These are phyloP conservation scores for Odontophorus gujanensis DNA, from an alignment of 2,113 vertebrate genomes.

Conservation along the genomic window DNA sequence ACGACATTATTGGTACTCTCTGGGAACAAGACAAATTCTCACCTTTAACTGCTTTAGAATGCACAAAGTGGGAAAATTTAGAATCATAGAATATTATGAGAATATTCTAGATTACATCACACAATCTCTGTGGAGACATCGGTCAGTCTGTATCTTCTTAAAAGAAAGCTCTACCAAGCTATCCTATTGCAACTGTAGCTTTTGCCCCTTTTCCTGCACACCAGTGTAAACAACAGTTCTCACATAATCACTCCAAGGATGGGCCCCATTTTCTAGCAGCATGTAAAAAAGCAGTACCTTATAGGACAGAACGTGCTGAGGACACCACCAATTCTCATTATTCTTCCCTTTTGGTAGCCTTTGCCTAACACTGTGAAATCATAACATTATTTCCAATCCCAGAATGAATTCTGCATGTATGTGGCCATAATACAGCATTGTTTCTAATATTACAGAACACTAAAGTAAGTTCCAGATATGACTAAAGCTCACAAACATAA, in stretches of 20 bases:
- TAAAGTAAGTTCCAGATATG: not conserved
- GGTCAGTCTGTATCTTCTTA: too few relatives aligned
- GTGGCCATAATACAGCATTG: not conserved
- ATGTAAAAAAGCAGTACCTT: not conserved
- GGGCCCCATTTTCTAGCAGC: not conserved
- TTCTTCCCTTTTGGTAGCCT: not conserved
- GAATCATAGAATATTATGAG: not conserved
- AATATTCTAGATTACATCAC: not conserved
- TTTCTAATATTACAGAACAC: not conserved
- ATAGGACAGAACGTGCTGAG: not conserved
- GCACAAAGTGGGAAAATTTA: fast-evolving
- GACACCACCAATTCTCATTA: not conserved
- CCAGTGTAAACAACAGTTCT: not conserved
- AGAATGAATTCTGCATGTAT: fast-evolving
- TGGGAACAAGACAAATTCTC: not conserved
- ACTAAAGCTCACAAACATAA: not conserved
- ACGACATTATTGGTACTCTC: not conserved
- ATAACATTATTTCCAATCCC: not conserved
- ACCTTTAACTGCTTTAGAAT: not conserved
- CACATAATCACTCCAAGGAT: not conserved
- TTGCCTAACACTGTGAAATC: not conserved
- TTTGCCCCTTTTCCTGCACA: not conserved
- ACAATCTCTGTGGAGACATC: fast-evolving
- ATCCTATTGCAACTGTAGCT: not conserved
- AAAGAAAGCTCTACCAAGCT: not conserved